phyloP scores from a whole-genome alignment of 2,888 invertebrate genomes.

The Drosophila affinis region DNA sequence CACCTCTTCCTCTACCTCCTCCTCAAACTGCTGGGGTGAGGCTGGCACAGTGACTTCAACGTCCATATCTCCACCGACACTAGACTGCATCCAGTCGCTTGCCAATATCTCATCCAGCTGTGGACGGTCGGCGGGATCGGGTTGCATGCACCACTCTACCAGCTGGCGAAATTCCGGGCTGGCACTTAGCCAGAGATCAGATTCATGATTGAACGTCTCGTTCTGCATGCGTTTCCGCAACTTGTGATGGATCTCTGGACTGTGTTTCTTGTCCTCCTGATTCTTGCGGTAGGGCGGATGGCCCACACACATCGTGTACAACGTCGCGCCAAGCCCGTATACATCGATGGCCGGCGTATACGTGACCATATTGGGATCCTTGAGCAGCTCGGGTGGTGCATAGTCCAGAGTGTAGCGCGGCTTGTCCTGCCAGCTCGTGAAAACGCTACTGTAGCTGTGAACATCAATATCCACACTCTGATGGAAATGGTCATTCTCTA shows the following conservation, averaged over 20 bases:
- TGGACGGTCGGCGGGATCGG: constrained; percentile 71
- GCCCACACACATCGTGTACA: constrained; percentile 90
- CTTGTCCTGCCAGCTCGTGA: constrained; percentile 83
- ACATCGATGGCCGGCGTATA: constrained; percentile 97
- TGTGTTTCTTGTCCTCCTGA: constrained; percentile 54
- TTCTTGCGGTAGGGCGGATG: constrained; percentile 89
- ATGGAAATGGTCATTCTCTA: no score
- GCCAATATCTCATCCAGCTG: constrained; percentile 79
- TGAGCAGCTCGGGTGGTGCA: constrained; percentile 96
- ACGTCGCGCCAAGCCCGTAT: constrained; percentile 97
- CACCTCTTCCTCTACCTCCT: constrained; percentile 11
- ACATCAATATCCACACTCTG: no score
- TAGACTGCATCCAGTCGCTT: constrained; percentile 83
- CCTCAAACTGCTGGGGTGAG: not conserved
- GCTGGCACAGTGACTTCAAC: constrained; percentile 41
- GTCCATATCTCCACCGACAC: constrained; percentile 32
- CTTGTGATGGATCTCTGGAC: constrained; percentile 45
- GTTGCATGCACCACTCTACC: constrained; percentile 73
- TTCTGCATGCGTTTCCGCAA: constrained; percentile 74
- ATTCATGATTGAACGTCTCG: constrained; percentile 71
- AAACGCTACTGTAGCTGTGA: constrained; percentile 65
- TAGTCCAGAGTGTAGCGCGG: constrained; percentile 95
- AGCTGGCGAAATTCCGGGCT: constrained; percentile 66
- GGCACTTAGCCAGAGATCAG: constrained; percentile 72
- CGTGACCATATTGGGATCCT: constrained; percentile 75